Percentiles rank a stretch among this genome's conserved stretches.
These are phyloP conservation scores for Blomia tropicalis DNA, from an alignment of 2,888 invertebrate genomes.

Conservation along the genomic window DNA sequence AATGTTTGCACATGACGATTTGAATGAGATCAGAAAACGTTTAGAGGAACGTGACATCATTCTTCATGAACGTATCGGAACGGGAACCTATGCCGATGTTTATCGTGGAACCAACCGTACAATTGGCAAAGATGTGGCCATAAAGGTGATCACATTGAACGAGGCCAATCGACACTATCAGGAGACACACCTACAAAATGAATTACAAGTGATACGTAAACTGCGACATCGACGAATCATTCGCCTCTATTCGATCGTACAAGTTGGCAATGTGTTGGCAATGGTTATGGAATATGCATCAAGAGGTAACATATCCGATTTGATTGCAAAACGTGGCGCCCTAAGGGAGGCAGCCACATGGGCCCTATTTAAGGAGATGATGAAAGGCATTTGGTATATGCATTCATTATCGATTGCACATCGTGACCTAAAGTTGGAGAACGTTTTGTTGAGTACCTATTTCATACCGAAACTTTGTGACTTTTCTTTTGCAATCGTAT, in stretches of 20 bases:
- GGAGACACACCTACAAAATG: constrained; percentile 36
- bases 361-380: neutral
- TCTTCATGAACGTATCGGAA: constrained; percentile 8
- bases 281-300: constrained; percentile 36
- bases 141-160: constrained; percentile 14
- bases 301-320: constrained; percentile 37
- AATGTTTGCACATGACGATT: no score
- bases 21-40: neutral
- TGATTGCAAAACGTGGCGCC: constrained; percentile 33
- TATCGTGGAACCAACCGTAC: neutral
- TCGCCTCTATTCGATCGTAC: constrained; percentile 25
- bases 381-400: neutral
- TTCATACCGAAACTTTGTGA: constrained; percentile 58
- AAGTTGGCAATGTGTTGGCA: constrained; percentile 26
- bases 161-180: constrained; percentile 12
- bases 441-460: constrained; percentile 73
- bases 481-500: constrained; percentile 13
- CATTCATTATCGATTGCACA: constrained; percentile 41
- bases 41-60: neutral
- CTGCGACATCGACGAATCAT: constrained; percentile 36
- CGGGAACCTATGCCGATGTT: constrained; percentile 20
- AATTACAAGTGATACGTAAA: constrained; percentile 34
- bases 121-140: constrained; percentile 1
- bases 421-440: no score
- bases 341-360: neutral